Evolutionary conservation across 2,113 vertebrate species (phyloP), one percentile per base, ranked within the genome.

Genomic region (Lipophrys pholis): DNA sequence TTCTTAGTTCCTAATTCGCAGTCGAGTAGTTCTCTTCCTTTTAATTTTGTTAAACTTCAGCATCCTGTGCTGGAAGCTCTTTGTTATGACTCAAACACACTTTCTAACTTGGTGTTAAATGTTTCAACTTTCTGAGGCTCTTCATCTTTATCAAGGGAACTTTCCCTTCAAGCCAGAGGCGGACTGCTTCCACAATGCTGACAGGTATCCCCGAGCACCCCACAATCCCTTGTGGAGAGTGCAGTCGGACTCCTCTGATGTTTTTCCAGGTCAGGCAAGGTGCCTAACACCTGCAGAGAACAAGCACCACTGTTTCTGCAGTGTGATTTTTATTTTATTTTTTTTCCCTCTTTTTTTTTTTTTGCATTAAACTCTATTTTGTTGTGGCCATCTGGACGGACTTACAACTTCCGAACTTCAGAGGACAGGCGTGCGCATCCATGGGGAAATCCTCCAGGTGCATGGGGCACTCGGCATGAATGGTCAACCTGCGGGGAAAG

Each of bases 331-430:
- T n/a, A n/a, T n/a, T n/a, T n/a, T n/a, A n/a, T n/a, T n/a, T n/a
- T 30, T 30, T 30, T 30, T 30, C n/a, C n/a, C n/a, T n/a, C n/a
- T n/a, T n/a, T n/a, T 30, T 30, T 30, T 30, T 30, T 30, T 30
- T 30, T 70, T 55, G 40, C 52, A 14, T 56, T 67, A 48, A 64
- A 56, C 21, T 69, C 45, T 54, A 38, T 68, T 69, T 50, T 38
- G 6, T 21, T 59, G 45, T 48, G 59, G 67, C 53, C 67, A 82
- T 79, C 60, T 75, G 52, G 30, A 59, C 39, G 68, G 58, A 99
- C 98, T 93, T 92, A 99, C 97, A 99, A 91, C 98, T 99, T 91
- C 98, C 98, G 81, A 99, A 99, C 92, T 99, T 99, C 76, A 99
- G 92, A 0, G 97, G 98, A 85, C 98, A 99, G 62, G 97, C 97